Conservation (phyloP, 2,113 vertebrate species). For the Progne subis region DNA sequence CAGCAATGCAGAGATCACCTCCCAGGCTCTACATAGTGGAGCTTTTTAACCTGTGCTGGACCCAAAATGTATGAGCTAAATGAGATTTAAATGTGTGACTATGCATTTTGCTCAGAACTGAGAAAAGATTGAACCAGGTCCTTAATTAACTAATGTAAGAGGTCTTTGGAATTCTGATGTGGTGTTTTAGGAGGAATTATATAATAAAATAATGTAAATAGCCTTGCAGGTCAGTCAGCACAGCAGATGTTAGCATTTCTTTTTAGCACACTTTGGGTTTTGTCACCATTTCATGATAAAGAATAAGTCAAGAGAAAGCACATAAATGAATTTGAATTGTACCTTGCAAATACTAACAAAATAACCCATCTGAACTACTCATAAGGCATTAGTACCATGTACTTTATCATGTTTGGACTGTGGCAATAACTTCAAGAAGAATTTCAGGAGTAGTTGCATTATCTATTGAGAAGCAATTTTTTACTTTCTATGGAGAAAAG, state of each 20-base stretch:
- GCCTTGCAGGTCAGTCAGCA: neutral
- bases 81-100: neutral
- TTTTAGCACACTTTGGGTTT: neutral
- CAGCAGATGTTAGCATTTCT: neutral
- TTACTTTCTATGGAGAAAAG: constrained; percentile 1
- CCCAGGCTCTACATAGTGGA: neutral
- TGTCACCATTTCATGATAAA: neutral
- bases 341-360: neutral
- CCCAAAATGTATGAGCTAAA: neutral
- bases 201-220: neutral
- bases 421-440: neutral
- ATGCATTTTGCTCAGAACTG: neutral
- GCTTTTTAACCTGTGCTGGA: neutral
- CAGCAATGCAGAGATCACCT: neutral
- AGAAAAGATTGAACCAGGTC: neutral
- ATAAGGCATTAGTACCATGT: neutral
- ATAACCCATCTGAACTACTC: neutral
- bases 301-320: neutral
- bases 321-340: neutral
- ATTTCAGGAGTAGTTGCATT: constrained; percentile 2
- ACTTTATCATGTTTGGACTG: constrained; percentile 14
- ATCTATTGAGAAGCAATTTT: constrained; percentile 51
- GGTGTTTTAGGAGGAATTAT: neutral
- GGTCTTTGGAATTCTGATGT: neutral
- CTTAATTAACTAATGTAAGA: neutral